phyloP scores from a whole-genome alignment of 1,140 invertebrate species.

The Drosophila sp. region DNA sequence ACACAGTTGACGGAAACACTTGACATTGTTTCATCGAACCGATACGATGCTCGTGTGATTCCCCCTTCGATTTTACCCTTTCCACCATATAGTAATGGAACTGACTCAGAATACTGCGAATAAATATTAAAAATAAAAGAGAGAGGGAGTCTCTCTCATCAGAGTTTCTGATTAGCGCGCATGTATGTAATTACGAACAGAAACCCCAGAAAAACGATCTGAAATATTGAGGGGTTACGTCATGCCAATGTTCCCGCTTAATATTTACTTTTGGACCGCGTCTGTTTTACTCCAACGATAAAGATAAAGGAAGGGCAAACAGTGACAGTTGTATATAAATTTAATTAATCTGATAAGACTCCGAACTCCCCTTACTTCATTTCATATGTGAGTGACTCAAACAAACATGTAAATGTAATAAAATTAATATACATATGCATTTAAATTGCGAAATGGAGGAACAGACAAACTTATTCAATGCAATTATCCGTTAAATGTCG shows the following conservation, averaged over 20 bases:
- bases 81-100: background rate
- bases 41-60: slow-evolving; percentile 6
- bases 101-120: slow-evolving; percentile 18
- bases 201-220: slow-evolving; percentile 15
- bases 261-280: slow-evolving; percentile 18
- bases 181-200: slow-evolving; percentile 22
- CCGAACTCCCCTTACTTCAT: background rate
- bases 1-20: slow-evolving; percentile 11
- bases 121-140: background rate
- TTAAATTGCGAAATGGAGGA: slow-evolving; percentile 1
- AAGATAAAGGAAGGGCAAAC: slow-evolving; percentile 2
- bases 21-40: slow-evolving; percentile 32
- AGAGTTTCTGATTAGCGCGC: slow-evolving; percentile 32
- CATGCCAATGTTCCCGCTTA: slow-evolving; percentile 16
- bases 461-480: background rate
- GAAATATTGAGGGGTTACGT: slow-evolving; percentile 29
- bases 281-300: slow-evolving; percentile 1
- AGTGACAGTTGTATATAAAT: no score
- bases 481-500: slow-evolving; percentile 10
- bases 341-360: no score
- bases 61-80: background rate
- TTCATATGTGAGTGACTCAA: no score
- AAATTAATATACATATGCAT: background rate
- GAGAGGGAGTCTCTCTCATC: slow-evolving; percentile 2
- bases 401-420: background rate